Evolutionary conservation across 1,140 invertebrate genomes (phyloP).

Genomic region (Pomacea maculata): DNA sequence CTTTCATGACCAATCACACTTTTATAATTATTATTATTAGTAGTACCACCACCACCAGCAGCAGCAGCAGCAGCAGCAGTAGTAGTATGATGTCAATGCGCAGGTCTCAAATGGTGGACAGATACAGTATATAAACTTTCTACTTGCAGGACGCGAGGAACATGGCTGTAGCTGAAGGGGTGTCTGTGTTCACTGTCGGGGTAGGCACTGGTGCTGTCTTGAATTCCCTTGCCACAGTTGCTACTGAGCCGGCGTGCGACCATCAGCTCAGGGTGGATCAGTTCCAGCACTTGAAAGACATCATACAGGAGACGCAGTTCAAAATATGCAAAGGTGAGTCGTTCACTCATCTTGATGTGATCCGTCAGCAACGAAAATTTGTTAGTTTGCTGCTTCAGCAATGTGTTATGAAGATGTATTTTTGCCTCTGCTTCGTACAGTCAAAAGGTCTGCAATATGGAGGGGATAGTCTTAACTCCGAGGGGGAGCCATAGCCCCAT

Average conservation of each 20-base stretch:
- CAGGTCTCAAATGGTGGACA: too few relatives aligned
- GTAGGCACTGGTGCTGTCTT: neutral
- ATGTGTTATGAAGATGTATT: too few relatives aligned
- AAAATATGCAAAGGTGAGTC: neutral
- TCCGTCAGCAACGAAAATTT: neutral
- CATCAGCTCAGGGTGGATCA: neutral
- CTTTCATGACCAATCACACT: too few relatives aligned
- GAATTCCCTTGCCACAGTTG: neutral
- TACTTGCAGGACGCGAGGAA: neutral
- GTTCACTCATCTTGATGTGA: neutral
- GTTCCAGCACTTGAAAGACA: neutral
- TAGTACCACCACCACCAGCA: too few relatives aligned
- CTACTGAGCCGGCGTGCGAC: neutral
- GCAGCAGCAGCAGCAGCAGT: too few relatives aligned
- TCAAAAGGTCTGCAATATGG: too few relatives aligned
- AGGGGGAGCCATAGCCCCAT: too few relatives aligned
- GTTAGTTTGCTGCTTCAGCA: too few relatives aligned
- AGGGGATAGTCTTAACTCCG: too few relatives aligned
- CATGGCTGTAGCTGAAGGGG: neutral
- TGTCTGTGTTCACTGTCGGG: neutral
- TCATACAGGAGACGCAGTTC: neutral
- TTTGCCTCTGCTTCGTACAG: too few relatives aligned
- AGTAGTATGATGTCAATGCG: too few relatives aligned
- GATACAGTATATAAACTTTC: neutral
- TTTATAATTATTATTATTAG: too few relatives aligned